phyloP scores from a whole-genome alignment of 2,113 vertebrate species.

The Pelusios castaneus region DNA sequence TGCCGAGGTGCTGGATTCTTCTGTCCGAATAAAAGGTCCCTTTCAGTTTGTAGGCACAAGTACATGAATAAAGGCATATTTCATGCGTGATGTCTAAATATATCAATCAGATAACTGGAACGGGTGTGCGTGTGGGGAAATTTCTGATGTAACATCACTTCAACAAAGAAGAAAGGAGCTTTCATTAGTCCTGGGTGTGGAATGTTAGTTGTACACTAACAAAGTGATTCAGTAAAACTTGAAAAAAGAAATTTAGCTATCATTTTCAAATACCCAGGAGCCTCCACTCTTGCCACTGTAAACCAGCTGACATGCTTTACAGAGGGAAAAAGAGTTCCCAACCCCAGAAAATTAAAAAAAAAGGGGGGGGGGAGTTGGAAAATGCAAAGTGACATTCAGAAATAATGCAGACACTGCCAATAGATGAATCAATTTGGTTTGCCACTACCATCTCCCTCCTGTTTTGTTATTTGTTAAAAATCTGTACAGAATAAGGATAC shows the following conservation, averaged over 20 bases:
- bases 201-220: slow-evolving; percentile 39
- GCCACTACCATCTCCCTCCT: not conserved
- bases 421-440: not conserved
- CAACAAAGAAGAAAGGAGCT: slow-evolving; percentile 49
- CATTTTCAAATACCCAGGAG: not conserved
- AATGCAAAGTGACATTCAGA: not conserved
- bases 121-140: slow-evolving; percentile 56
- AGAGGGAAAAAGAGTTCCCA: not conserved
- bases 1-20: slow-evolving; percentile 27
- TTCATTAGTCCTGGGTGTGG: slow-evolving; percentile 31
- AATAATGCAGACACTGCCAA: not conserved
- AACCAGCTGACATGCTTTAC: not conserved
- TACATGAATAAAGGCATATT: slow-evolving; percentile 61
- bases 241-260: slow-evolving; percentile 41
- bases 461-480: not conserved
- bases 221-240: slow-evolving; percentile 33
- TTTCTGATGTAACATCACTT: slow-evolving; percentile 52
- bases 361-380: not conserved
- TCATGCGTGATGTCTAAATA: slow-evolving; percentile 65
- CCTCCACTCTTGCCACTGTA: slow-evolving; percentile 7
- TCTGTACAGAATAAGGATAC: not conserved
- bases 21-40: slow-evolving; percentile 60
- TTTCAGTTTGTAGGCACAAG: slow-evolving; percentile 63
- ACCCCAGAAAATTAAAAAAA: not conserved
- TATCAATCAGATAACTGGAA: slow-evolving; percentile 69